Evolutionary conservation across 2,113 vertebrate species (phyloP), one percentile per base, ranked within the genome.

Genomic region (Anseranas semipalmata): DNA sequence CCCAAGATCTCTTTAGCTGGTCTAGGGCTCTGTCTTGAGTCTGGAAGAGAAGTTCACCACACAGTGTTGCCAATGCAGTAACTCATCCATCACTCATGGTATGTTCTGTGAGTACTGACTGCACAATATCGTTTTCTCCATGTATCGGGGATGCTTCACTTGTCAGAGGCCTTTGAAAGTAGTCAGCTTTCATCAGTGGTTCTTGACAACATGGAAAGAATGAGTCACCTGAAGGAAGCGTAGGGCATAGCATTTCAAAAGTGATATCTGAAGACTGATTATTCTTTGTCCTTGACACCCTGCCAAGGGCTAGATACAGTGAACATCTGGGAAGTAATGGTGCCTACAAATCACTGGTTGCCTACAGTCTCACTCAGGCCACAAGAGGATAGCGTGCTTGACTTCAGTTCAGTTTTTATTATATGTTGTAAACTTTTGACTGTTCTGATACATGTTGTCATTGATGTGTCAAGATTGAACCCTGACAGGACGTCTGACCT

Each of bases 251-350:
- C 89, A 89, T 97, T 98, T 97, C 97, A 96, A 93, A 97, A 97
- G 85, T 62, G 15, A 90, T 97, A 94, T 97, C 96, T 93, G 92
- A 97, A 98, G 96, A 98, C 93, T 97, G 97, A 98, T 98, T 97
- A 97, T 93, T 96, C 96, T 97, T 97, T 96, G 95, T 97, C 97
- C 97, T 98, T 98, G 97, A 98, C 97, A 97, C 92, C 68, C 80
- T 97, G 98, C 97, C 97, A 98, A 97, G 83, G 98, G 97, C 96
- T 97, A 97, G 97, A 97, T 96, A 94, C 95, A 95, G 92, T 37
- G 95, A 97, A 87, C 87, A 89, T 97, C 98, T 97, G 96, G 95
- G 73, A 97, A 97, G 95, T 97, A 98, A 98, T 97, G 96, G 94
- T 96, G 93, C 96, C 97, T 97, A 97, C 97, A 98, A 98, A 98